Conservation (phyloP, 2,888 invertebrate species). For the Carabus problematicus region DNA sequence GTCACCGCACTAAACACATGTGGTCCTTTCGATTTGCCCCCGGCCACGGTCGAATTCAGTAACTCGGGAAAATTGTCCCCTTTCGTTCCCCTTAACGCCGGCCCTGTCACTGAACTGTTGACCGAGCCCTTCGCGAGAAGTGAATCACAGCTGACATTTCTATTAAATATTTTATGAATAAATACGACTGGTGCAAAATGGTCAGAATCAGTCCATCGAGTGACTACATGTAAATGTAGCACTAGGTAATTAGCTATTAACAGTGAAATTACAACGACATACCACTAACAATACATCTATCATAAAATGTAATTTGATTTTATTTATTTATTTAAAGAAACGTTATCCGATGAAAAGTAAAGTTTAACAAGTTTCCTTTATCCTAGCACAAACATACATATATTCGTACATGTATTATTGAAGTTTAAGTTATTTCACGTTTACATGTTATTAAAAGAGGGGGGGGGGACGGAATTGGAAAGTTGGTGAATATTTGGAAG, state of each 20-base stretch:
- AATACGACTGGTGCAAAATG: conserved; percentile 16
- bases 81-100: no score
- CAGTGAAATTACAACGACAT: no score
- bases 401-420: no score
- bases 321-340: no score
- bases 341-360: not conserved
- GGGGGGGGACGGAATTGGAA: not conserved
- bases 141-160: conserved; percentile 29
- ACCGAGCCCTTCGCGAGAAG: not conserved
- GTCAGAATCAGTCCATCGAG: not conserved
- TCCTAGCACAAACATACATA: no score
- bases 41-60: not conserved
- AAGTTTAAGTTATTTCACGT: not conserved
- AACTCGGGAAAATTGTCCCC: no score
- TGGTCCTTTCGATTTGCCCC: conserved; percentile 7
- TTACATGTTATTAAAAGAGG: conserved; percentile 25
- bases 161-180: conserved; percentile 18
- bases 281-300: no score
- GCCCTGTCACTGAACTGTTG: not conserved
- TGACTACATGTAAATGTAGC: no score
- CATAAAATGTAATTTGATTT: no score
- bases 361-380: conserved; percentile 8
- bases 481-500: not conserved
- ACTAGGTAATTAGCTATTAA: no score
- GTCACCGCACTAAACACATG: conserved; percentile 13